These are phyloP conservation scores for Falco columbarius DNA, from an alignment of 2,797 vertebrate genomes.

Conservation along the genomic window DNA sequence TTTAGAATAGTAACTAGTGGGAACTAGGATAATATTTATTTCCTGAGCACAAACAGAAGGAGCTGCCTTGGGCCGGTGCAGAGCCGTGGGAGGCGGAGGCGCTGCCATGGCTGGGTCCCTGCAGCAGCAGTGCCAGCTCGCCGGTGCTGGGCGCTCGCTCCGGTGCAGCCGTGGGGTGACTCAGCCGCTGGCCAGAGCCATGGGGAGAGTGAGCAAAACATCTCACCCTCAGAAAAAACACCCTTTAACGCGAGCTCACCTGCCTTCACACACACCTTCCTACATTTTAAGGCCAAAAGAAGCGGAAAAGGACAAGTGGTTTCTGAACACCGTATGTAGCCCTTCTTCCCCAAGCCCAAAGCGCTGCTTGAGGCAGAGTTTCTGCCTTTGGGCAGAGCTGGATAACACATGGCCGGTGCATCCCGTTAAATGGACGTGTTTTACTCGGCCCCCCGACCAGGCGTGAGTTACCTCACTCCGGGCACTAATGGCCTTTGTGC, in stretches of 20 bases:
- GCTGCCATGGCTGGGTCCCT: neutral
- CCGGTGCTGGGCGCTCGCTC: neutral
- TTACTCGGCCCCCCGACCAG: neutral
- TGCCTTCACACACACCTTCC: neutral
- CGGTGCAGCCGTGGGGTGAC: neutral
- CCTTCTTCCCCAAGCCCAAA: neutral
- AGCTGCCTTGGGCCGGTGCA: neutral
- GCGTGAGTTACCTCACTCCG: accelerated
- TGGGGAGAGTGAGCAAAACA: neutral
- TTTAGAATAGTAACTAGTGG: neutral
- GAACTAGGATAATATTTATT: neutral
- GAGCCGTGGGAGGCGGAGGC: neutral
- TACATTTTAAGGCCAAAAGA: neutral
- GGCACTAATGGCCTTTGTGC: too few relatives aligned
- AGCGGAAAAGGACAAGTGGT: neutral
- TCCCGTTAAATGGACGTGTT: neutral
- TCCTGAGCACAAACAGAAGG: neutral
- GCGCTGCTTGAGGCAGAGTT: neutral
- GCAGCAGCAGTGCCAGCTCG: neutral
- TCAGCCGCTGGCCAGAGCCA: neutral
- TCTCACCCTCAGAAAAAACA: neutral
- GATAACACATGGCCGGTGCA: accelerated
- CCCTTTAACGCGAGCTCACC: neutral
- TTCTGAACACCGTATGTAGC: neutral
- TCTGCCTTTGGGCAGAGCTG: neutral